Percentiles rank a stretch among this genome's conserved stretches.
Evolutionary conservation across 2,888 invertebrate species (phyloP).

Genomic region (Eupeodes luniger): DNA sequence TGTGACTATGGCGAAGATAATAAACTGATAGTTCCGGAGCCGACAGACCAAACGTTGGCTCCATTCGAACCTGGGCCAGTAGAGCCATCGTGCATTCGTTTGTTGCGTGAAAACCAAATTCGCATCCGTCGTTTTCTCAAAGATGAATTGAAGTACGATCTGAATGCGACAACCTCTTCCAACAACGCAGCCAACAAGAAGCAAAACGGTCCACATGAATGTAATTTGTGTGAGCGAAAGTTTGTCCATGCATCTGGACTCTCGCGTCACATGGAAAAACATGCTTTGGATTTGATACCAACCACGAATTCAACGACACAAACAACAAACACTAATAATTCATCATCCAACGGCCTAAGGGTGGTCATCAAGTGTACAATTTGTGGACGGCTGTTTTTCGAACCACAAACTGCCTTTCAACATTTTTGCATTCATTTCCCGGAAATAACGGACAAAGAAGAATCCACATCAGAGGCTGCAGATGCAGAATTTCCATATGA

Average conservation of each 20-base stretch:
- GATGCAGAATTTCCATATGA: slow-evolving; percentile 78
- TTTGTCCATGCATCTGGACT: slow-evolving; percentile 84
- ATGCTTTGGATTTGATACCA: slow-evolving; percentile 82
- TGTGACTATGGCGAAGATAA: slow-evolving; percentile 80
- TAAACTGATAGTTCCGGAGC: slow-evolving; percentile 76
- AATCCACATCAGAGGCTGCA: slow-evolving; percentile 71
- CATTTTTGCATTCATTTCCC: slow-evolving; percentile 80
- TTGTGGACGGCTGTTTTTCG: slow-evolving; percentile 82
- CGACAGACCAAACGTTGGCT: slow-evolving; percentile 75
- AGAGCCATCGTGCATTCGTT: slow-evolving; percentile 79
- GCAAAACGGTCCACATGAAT: slow-evolving; percentile 81
- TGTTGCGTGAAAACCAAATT: slow-evolving; percentile 82
- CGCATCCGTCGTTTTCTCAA: slow-evolving; percentile 82
- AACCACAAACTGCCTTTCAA: slow-evolving; percentile 77
- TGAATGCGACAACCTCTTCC: slow-evolving; percentile 71
- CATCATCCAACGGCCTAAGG: slow-evolving; percentile 77
- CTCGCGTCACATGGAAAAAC: slow-evolving; percentile 83
- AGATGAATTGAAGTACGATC: slow-evolving; percentile 82
- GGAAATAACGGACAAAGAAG: slow-evolving; percentile 68
- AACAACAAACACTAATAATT: slow-evolving; percentile 36
- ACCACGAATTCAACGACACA: slow-evolving; percentile 54
- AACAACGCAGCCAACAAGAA: slow-evolving; percentile 77
- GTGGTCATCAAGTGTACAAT: slow-evolving; percentile 81
- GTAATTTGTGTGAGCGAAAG: slow-evolving; percentile 82
- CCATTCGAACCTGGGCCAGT: slow-evolving; percentile 63